phyloP scores from a whole-genome alignment of 1,140 invertebrate genomes.

The Metopolophium dirhodum region DNA sequence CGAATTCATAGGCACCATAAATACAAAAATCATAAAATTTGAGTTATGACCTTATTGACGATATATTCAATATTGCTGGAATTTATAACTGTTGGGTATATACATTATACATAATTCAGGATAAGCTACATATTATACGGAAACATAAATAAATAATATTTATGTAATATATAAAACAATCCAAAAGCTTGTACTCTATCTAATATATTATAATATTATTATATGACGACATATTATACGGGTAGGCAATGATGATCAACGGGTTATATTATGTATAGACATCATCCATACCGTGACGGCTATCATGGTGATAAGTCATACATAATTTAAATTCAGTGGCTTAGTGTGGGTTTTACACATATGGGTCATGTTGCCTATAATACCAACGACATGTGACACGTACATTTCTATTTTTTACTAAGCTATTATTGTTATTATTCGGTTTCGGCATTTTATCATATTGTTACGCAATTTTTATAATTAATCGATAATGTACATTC shows the following conservation, averaged over 20 bases:
- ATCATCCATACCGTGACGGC: background rate
- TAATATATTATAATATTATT: background rate
- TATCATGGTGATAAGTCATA: background rate
- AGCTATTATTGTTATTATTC: background rate
- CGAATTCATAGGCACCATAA: no score
- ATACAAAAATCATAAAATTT: no score
- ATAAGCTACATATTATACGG: background rate
- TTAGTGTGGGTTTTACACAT: background rate
- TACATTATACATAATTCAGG: background rate
- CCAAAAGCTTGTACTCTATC: background rate
- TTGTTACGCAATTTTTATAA: background rate
- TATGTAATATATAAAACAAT: background rate
- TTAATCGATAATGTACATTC: background rate
- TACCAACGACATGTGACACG: background rate
- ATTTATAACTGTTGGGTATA: background rate
- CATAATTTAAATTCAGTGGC: background rate
- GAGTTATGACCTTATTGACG: no score
- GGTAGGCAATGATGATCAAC: background rate
- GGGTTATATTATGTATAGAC: background rate
- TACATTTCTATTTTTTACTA: background rate
- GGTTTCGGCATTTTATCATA: background rate
- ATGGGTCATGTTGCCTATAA: background rate
- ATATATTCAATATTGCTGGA: no score
- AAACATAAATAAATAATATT: background rate
- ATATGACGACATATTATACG: background rate